Base-by-base conservation (phyloP, 1,140 invertebrate species). In the Drosophila watanabei region DNA sequence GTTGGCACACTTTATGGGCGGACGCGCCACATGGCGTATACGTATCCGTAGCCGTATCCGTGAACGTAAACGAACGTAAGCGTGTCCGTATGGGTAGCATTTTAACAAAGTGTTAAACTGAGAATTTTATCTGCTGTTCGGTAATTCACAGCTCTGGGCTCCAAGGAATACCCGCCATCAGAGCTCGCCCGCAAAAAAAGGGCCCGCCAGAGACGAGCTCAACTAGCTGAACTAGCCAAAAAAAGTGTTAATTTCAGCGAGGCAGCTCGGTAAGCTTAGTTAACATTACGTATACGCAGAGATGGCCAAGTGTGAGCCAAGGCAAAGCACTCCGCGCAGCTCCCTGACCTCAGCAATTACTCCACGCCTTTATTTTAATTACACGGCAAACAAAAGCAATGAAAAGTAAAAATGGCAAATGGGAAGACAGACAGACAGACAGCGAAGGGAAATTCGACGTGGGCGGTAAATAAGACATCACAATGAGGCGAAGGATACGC, bases 291-390 rank as follows among this genome's bases (percentile, higher is more conserved):
- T 87, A 58, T 70, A 68, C 76, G 49, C 52, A 41, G 35, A 30
- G 75, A 24, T 39, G 56, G 64, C 70, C 70, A n/a, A n/a, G n/a
- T n/a, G n/a, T n/a, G n/a, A n/a, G n/a, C n/a, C n/a, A 28, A 35
- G 24, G 33, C 33, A 46, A 37, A 6, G 37, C 37, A 65, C 30
- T 62, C 58, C 57, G 45, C 63, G 75, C 57, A 39, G 41, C 73
- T 64, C 75, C 85, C 86, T 90, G 86, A 90, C 86, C 86, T 90
- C 82, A 90, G 86, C 86, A 90, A 90, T 90, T 90, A 90, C 86
- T 90, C 86, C 86, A 90, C 86, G 86, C 86, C 86, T 90, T 90
- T 90, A 90, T 90, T 90, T 90, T 90, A 90, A 90, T 90, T 90
- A 90, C 86, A 90, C 75, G 79, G 70, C 75, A 80, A 90, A 90